Evolutionary conservation across 2,888 invertebrate genomes (phyloP).

Genomic region (Odontocerum albicorne): DNA sequence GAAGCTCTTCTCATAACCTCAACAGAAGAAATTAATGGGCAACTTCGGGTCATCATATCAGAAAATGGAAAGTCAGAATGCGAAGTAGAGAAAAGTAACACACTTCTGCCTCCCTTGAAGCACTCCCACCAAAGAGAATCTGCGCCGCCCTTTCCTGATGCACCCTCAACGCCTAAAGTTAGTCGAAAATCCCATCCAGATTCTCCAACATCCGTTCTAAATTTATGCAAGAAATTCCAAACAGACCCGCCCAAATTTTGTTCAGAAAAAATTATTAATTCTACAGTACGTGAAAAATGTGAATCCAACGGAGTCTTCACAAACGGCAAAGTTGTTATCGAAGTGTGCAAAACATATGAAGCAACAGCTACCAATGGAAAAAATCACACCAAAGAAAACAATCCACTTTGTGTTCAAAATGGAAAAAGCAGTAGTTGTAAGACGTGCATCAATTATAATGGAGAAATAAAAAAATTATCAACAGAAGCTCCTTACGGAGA

Average conservation of each 20-base stretch:
- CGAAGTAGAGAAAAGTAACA: slow-evolving; percentile 42
- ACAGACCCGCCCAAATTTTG: slow-evolving; percentile 52
- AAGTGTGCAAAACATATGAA: slow-evolving; percentile 30
- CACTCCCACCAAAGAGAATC: slow-evolving; percentile 53
- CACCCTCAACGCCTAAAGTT: slow-evolving; percentile 68
- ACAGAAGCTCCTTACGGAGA: slow-evolving; percentile 25
- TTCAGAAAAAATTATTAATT: slow-evolving; percentile 20
- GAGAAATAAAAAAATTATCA: slow-evolving; percentile 21
- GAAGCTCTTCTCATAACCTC: slow-evolving; percentile 41
- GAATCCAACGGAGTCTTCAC: slow-evolving; percentile 24
- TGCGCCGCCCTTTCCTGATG: slow-evolving; percentile 61
- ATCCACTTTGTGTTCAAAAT: slow-evolving; percentile 21
- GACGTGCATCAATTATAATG: slow-evolving; percentile 25
- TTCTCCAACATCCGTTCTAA: slow-evolving; percentile 54
- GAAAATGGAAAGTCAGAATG: slow-evolving; percentile 40
- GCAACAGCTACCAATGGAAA: slow-evolving; percentile 20
- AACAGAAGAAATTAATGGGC: slow-evolving; percentile 40
- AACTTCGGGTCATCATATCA: slow-evolving; percentile 35
- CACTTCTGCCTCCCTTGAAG: slow-evolving; percentile 49
- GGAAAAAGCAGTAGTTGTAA: slow-evolving; percentile 13
- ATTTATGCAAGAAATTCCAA: slow-evolving; percentile 59
- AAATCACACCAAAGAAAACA: slow-evolving; percentile 33
- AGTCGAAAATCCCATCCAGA: slow-evolving; percentile 60
- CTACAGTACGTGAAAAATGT: slow-evolving; percentile 21
- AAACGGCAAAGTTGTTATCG: slow-evolving; percentile 27